Percentiles rank a stretch among this genome's conserved stretches.
Evolutionary conservation across 2,888 invertebrate genomes (phyloP).

Genomic region (Autographa pulchrina): DNA sequence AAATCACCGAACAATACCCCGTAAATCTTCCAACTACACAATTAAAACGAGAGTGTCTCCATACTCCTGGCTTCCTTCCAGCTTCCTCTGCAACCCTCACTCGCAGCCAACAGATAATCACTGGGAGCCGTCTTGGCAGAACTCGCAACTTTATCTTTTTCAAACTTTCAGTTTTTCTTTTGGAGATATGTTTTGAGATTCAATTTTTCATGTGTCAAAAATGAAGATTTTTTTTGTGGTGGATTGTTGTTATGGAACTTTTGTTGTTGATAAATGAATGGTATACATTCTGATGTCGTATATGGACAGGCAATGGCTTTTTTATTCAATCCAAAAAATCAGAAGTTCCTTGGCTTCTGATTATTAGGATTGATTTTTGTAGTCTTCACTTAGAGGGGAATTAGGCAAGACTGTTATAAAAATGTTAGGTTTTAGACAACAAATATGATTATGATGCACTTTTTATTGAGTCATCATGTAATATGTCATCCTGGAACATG

Average conservation of each 20-base stretch:
- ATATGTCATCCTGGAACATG: no score
- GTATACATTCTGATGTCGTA: no score
- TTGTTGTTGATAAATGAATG: background rate
- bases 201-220: constrained; percentile 26
- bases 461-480: no score
- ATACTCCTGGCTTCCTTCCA: constrained; percentile 46
- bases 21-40: constrained; percentile 45
- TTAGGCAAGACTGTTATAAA: no score
- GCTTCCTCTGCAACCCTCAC: constrained; percentile 35
- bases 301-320: no score
- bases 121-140: constrained; percentile 53
- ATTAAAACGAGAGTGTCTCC: constrained; percentile 47
- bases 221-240: background rate
- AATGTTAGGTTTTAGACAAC: no score
- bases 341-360: no score
- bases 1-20: constrained; percentile 1
- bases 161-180: constrained; percentile 47
- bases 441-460: no score
- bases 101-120: constrained; percentile 57
- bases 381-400: no score
- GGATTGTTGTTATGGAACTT: background rate
- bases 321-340: no score
- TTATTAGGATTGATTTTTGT: no score
- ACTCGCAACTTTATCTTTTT: constrained; percentile 47
- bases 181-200: constrained; percentile 27